Conservation (phyloP, 2,888 invertebrate genomes). For the Pharmacophagus antenor region DNA sequence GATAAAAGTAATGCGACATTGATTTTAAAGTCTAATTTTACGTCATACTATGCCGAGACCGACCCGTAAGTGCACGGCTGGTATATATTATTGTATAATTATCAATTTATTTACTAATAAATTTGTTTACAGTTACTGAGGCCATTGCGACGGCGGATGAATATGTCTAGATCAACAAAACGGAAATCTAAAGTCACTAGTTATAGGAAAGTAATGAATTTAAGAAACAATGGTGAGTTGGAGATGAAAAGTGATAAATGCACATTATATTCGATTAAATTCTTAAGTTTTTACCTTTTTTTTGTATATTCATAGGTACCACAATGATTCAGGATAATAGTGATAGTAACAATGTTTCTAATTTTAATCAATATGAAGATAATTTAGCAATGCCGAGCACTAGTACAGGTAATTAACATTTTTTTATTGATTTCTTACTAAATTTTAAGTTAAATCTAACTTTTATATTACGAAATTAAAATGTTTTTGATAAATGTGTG, state of each 20-base stretch:
- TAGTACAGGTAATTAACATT: constrained; percentile 79
- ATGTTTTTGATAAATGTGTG: background rate
- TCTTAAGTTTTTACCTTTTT: constrained; percentile 12
- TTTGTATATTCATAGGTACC: constrained; percentile 41
- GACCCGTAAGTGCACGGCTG: no score
- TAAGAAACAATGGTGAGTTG: constrained; percentile 61
- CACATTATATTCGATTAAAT: constrained; percentile 3
- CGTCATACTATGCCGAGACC: no score
- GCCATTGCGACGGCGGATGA: constrained; percentile 65
- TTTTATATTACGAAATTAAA: no score
- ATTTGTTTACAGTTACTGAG: constrained; percentile 58
- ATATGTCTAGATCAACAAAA: constrained; percentile 63
- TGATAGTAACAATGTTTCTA: constrained; percentile 56
- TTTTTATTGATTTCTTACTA: no score
- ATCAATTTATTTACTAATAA: background rate
- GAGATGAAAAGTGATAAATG: background rate
- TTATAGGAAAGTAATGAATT: constrained; percentile 64
- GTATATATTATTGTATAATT: background rate
- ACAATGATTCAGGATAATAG: constrained; percentile 56
- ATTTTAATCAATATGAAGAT: constrained; percentile 59
- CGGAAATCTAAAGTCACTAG: constrained; percentile 68
- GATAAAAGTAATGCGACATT: no score
- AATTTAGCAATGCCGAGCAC: constrained; percentile 84
- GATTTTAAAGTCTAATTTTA: no score
- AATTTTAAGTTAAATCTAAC: no score